These are phyloP conservation scores for Drosophila gaucha DNA, from an alignment of 2,888 invertebrate species.

Conservation along the genomic window DNA sequence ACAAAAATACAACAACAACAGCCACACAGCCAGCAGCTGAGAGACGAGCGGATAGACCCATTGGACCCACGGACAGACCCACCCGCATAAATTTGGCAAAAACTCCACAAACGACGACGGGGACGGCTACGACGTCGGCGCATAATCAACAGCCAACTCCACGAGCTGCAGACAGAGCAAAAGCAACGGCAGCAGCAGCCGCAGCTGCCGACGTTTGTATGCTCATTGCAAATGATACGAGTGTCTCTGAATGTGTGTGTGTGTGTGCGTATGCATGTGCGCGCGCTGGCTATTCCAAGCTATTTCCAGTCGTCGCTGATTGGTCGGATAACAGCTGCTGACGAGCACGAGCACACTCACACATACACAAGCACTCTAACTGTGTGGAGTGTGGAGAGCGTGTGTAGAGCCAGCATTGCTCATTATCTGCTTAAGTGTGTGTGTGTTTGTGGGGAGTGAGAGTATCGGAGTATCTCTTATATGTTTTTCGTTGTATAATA, in stretches of 20 bases:
- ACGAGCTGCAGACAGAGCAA: conserved; percentile 44
- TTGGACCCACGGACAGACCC: conserved; percentile 40
- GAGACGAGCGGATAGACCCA: conserved; percentile 19
- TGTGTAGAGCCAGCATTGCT: conserved; percentile 38
- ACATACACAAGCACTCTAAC: background rate
- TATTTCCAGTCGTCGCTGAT: conserved; percentile 61
- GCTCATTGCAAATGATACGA: conserved; percentile 45
- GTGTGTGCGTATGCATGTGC: conserved; percentile 14
- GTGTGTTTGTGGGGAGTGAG: conserved; percentile 1
- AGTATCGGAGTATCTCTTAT: conserved; percentile 13
- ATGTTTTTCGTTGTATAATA: conserved; percentile 40
- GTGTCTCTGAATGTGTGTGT: conserved; percentile 14
- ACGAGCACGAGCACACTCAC: conserved; percentile 19
- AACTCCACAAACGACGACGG: conserved; percentile 67
- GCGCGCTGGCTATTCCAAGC: conserved; percentile 37
- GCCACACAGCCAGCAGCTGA: conserved; percentile 33
- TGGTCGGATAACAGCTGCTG: conserved; percentile 70
- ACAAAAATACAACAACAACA: conserved; percentile 69
- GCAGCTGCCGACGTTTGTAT: conserved; percentile 18
- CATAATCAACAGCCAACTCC: conserved; percentile 57
- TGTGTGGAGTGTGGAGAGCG: conserved; percentile 36
- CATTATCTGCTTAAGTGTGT: conserved; percentile 28
- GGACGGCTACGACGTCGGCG: conserved; percentile 53
- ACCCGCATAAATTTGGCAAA: conserved; percentile 79
- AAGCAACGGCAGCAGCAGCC: conserved; percentile 7